Percentiles rank a stretch among this genome's conserved stretches.
phyloP scores from a whole-genome alignment of 2,113 vertebrate genomes.

The Callorhinus ursinus region DNA sequence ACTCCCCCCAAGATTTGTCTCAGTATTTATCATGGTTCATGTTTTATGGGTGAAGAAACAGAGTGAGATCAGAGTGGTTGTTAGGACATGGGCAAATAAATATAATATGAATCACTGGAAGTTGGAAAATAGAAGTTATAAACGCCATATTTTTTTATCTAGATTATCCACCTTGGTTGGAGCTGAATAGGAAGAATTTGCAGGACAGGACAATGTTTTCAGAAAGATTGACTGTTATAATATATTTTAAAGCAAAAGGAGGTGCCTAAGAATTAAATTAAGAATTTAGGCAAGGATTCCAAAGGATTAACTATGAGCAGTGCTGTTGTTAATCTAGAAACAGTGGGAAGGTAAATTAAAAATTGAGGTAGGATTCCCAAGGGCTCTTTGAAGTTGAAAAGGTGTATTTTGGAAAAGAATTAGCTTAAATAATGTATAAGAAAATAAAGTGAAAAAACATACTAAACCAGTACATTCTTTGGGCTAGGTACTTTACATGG shows the following conservation, averaged over 20 bases:
- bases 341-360: not conserved
- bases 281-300: constrained; percentile 7
- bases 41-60: not conserved
- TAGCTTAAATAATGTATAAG: constrained; percentile 28
- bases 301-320: not conserved
- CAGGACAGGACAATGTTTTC: not conserved
- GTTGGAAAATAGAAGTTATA: not conserved
- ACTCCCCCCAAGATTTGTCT: not conserved
- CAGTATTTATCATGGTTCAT: not conserved
- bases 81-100: not conserved
- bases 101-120: not conserved
- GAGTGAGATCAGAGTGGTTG: not conserved
- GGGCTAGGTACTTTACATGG: not conserved
- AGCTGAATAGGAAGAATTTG: not conserved
- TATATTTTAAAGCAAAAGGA: not conserved
- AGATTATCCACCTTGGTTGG: not conserved
- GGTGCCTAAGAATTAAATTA: constrained; percentile 24
- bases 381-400: constrained; percentile 31
- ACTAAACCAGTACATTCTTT: not conserved
- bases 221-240: not conserved
- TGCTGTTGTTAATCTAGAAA: constrained; percentile 40
- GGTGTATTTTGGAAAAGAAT: not conserved
- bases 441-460: constrained; percentile 47
- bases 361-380: constrained; percentile 6
- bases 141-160: not conserved